phyloP scores from a whole-genome alignment of 2,888 invertebrate species.

The Phortica okadai region DNA sequence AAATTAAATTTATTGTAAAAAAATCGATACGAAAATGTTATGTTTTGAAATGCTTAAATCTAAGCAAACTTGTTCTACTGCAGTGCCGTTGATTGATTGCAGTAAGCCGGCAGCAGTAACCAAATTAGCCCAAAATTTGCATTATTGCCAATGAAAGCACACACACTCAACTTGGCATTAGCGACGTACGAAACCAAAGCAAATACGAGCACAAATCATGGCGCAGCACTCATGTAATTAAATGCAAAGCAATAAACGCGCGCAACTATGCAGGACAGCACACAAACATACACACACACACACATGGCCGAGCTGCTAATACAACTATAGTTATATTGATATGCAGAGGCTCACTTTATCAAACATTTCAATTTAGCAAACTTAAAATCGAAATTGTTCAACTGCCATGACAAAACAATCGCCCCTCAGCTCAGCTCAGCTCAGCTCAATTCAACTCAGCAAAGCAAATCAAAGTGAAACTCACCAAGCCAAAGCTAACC shows the following conservation, averaged over 20 bases:
- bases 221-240: conserved; percentile 70
- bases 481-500: conserved; percentile 39
- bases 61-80: background rate
- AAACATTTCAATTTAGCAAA: conserved; percentile 70
- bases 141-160: background rate
- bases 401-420: conserved; percentile 30
- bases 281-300: conserved; percentile 1
- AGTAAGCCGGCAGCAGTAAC: background rate
- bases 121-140: background rate
- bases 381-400: conserved; percentile 58
- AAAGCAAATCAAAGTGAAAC: background rate
- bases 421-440: background rate
- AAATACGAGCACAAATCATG: conserved; percentile 40
- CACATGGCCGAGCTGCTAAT: background rate
- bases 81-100: background rate
- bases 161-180: background rate
- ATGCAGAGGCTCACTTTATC: conserved; percentile 27
- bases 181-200: conserved; percentile 24
- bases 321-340: background rate
- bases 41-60: too few species aligned
- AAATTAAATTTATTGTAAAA: background rate
- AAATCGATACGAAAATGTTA: too few species aligned
- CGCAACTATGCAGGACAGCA: conserved; percentile 35
- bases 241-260: conserved; percentile 50
- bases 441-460: background rate